Percentiles rank a stretch among this genome's conserved stretches.
Evolutionary conservation across 2,797 vertebrate species (phyloP).

Genomic region (Hydrolagus colliei): DNA sequence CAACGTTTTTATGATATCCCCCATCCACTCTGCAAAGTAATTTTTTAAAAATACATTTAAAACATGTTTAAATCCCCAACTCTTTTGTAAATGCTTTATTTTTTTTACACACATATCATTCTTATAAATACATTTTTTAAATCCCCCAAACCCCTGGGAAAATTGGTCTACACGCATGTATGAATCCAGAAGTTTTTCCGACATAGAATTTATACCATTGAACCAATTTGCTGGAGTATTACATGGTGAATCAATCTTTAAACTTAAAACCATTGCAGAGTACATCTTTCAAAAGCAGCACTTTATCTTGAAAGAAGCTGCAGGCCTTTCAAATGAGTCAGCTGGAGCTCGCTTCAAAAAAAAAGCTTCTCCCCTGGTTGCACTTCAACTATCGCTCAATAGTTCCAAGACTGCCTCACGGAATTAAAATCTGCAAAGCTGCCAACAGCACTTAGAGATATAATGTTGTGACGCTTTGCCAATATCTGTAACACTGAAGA

Average conservation of each 20-base stretch:
- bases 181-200: not conserved
- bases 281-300: conserved; percentile 3
- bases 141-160: not conserved
- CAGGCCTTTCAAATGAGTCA: not conserved
- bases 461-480: not conserved
- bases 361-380: not conserved
- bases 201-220: not conserved
- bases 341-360: not conserved
- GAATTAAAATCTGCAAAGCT: not conserved
- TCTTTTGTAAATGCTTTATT: no score
- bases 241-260: not conserved
- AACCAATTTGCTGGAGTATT: not conserved
- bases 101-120: no score
- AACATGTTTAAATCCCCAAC: not conserved
- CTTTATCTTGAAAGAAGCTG: not conserved
- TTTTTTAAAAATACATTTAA: not conserved
- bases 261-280: not conserved
- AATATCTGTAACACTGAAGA: not conserved
- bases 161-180: not conserved
- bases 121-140: no score
- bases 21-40: no score
- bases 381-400: not conserved
- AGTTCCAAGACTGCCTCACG: not conserved
- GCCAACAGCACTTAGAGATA: not conserved
- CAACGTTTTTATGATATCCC: no score